A percentile compares a stretch with the other conserved stretches of the same genome.
These are phyloP conservation scores for Cossypha polioptera DNA, from an alignment of 2,797 vertebrate genomes.

Conservation along the genomic window DNA sequence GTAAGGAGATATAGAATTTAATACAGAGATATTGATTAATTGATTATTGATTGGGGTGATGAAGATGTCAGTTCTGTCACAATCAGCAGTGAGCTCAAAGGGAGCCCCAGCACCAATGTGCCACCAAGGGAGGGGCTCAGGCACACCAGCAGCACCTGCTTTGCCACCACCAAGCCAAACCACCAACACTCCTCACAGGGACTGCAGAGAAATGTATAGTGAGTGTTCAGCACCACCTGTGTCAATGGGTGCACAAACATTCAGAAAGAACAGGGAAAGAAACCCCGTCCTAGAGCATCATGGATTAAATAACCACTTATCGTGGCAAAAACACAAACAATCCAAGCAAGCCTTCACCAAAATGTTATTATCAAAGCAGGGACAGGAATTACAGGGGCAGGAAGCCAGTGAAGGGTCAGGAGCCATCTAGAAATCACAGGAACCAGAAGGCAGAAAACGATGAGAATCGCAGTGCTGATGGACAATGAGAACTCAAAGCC, in stretches of 20 bases:
- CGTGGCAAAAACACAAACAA: not conserved
- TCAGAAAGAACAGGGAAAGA: not conserved
- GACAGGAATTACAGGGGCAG: not conserved
- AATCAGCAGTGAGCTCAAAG: not conserved
- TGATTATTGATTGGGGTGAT: not conserved
- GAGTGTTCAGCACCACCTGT: not conserved
- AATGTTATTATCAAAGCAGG: not conserved
- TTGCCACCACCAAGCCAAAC: not conserved
- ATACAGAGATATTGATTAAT: not conserved
- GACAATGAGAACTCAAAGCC: not conserved
- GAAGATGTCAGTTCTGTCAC: not conserved
- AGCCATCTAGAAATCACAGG: not conserved
- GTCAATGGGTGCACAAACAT: not conserved
- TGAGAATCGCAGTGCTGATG: fast-evolving
- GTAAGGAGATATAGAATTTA: not conserved
- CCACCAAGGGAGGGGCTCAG: fast-evolving
- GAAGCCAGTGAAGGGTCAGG: not conserved
- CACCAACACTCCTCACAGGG: not conserved
- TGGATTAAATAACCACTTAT: not conserved
- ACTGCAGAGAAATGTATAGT: not conserved
- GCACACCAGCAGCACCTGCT: not conserved
- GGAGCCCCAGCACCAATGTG: fast-evolving
- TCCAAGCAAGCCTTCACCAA: not conserved
- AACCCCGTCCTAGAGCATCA: not conserved
- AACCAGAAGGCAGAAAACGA: not conserved